Evolutionary conservation across 2,797 vertebrate genomes (phyloP).

Genomic region (Lophura swinhoii): DNA sequence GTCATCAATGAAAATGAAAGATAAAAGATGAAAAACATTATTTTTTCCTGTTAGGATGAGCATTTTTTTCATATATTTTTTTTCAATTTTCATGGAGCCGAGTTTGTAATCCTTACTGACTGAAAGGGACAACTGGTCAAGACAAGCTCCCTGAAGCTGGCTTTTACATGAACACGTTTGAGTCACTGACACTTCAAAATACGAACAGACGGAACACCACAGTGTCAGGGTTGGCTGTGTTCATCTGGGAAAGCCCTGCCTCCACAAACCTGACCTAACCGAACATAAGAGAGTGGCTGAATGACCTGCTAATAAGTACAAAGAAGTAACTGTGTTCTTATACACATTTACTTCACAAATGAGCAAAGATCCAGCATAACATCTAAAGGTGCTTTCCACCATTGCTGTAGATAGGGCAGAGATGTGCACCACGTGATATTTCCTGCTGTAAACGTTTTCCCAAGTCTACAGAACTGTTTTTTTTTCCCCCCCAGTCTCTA

Average conservation of each 20-base stretch:
- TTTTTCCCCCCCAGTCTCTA: neutral
- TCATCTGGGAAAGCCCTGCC: neutral
- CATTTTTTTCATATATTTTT: neutral
- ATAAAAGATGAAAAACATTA: conserved; percentile 32
- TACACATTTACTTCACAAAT: neutral
- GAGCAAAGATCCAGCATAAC: neutral
- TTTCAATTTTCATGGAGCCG: neutral
- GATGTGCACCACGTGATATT: accelerated
- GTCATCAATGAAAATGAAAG: conserved; percentile 36
- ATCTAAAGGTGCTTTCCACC: neutral
- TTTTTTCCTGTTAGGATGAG: neutral
- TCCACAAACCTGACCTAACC: neutral
- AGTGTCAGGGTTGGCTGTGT: neutral
- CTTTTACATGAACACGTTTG: accelerated
- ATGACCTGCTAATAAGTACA: neutral
- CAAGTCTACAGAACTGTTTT: neutral
- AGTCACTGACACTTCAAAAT: accelerated
- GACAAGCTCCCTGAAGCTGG: neutral
- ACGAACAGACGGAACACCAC: neutral
- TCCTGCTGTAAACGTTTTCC: neutral
- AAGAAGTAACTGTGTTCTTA: neutral
- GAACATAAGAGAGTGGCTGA: neutral
- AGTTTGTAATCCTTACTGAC: neutral
- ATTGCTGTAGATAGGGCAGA: accelerated
- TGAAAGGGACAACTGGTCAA: neutral